A percentile compares a stretch with the other conserved stretches of the same genome.
Conservation (phyloP, 53 echinoderm and acorn worm species). For the Apostichopus leukothele region DNA sequence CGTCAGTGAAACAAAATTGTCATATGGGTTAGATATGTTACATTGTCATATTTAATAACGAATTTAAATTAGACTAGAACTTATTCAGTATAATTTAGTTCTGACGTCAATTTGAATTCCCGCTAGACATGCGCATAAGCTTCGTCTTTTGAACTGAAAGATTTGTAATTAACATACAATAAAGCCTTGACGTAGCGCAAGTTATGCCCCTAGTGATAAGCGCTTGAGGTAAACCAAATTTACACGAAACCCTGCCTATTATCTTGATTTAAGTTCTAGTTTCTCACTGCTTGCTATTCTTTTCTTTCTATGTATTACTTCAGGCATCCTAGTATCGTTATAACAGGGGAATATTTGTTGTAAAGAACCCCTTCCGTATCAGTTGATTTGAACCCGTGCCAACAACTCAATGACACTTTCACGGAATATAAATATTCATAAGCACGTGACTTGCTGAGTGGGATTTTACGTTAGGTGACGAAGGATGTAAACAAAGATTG, state of each 20-base stretch:
- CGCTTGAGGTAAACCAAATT: not conserved
- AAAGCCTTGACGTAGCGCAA: not conserved
- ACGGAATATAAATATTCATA: constrained; percentile 19
- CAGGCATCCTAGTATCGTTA: no score
- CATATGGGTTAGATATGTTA: no score
- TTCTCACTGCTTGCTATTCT: no score
- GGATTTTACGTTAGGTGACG: not conserved
- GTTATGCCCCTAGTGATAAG: no score
- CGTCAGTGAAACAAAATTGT: no score
- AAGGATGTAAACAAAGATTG: constrained; percentile 44
- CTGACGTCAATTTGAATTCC: constrained; percentile 11
- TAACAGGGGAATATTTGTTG: no score
- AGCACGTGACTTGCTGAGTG: constrained; percentile 3
- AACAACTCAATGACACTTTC: constrained; percentile 38
- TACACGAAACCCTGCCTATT: no score
- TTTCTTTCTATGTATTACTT: no score
- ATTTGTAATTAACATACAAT: constrained; percentile 8
- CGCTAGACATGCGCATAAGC: constrained; percentile 20
- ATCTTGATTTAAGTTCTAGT: no score
- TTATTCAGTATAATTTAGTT: not conserved
- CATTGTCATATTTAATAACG: no score
- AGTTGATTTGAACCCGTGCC: constrained; percentile 22
- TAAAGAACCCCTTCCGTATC: not conserved
- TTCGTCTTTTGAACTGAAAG: not conserved
- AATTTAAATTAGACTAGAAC: no score